Evolutionary conservation across 1,140 invertebrate species (phyloP).

Genomic region (Saccostrea glomerata): DNA sequence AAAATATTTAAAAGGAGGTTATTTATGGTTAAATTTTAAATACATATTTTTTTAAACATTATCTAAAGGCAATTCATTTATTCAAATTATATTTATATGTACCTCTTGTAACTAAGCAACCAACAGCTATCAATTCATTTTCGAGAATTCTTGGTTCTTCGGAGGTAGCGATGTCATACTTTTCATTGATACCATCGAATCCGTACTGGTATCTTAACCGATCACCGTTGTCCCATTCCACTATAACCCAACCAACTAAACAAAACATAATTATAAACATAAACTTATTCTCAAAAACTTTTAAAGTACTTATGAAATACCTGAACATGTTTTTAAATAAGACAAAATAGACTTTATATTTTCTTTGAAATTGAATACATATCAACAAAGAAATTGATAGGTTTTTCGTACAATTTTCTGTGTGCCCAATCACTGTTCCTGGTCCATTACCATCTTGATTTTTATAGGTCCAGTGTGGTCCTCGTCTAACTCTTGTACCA

Average conservation of each 20-base stretch:
- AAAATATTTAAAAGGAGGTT: too few species aligned
- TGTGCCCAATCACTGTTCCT: constrained; percentile 10
- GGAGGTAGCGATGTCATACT: constrained; percentile 38
- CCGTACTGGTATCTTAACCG: constrained; percentile 46
- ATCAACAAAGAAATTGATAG: too few species aligned
- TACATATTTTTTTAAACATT: too few species aligned
- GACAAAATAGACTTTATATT: too few species aligned
- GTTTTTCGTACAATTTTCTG: neutral
- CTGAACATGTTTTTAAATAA: too few species aligned
- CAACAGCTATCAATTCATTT: constrained; percentile 45
- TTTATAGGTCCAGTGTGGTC: neutral
- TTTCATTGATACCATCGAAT: neutral
- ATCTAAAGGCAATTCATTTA: too few species aligned
- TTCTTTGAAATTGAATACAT: too few species aligned
- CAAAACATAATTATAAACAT: too few species aligned
- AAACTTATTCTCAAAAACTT: too few species aligned
- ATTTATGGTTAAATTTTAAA: too few species aligned
- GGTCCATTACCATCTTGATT: neutral
- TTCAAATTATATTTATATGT: neutral
- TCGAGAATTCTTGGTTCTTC: constrained; percentile 35
- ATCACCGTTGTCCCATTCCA: constrained; percentile 53
- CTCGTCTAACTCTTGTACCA: constrained; percentile 1
- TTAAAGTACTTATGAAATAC: too few species aligned
- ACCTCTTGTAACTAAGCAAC: constrained; percentile 52
- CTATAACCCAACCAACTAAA: neutral